phyloP scores from a whole-genome alignment of 2,888 invertebrate species.

The Synergus gifuensis region DNA sequence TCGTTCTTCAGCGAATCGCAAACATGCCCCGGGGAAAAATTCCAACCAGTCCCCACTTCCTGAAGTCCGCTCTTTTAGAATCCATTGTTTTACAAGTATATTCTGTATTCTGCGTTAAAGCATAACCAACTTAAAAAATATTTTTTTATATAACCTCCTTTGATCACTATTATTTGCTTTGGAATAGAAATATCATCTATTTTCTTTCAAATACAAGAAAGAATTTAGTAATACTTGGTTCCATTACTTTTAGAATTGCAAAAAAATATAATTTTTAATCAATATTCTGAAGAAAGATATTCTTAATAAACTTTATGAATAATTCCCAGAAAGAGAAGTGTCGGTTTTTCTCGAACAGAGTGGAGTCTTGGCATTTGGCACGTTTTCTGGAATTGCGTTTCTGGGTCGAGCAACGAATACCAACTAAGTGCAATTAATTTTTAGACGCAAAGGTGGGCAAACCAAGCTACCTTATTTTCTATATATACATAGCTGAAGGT shows the following conservation, averaged over 20 bases:
- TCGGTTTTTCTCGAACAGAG: neutral
- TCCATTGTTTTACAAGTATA: neutral
- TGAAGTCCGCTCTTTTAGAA: neutral
- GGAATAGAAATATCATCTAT: too few species aligned
- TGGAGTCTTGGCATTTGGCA: neutral
- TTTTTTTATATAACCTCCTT: too few species aligned
- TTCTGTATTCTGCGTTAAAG: neutral
- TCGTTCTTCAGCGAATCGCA: neutral
- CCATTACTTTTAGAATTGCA: neutral
- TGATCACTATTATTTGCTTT: too few species aligned
- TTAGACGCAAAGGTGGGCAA: neutral
- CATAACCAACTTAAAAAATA: too few species aligned
- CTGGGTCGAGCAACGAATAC: neutral
- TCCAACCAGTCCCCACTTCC: neutral
- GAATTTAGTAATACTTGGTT: neutral
- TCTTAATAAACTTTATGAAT: neutral
- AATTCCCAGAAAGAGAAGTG: neutral
- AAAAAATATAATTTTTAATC: neutral
- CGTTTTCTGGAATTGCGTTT: neutral
- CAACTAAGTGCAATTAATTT: conserved; percentile 21
- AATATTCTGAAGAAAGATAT: neutral
- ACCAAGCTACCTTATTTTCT: neutral
- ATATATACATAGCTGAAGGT: neutral
- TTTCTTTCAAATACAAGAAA: too few species aligned
- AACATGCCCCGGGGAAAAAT: neutral